phyloP scores from a whole-genome alignment of 2,888 invertebrate species.

The Pandemis heparana region DNA sequence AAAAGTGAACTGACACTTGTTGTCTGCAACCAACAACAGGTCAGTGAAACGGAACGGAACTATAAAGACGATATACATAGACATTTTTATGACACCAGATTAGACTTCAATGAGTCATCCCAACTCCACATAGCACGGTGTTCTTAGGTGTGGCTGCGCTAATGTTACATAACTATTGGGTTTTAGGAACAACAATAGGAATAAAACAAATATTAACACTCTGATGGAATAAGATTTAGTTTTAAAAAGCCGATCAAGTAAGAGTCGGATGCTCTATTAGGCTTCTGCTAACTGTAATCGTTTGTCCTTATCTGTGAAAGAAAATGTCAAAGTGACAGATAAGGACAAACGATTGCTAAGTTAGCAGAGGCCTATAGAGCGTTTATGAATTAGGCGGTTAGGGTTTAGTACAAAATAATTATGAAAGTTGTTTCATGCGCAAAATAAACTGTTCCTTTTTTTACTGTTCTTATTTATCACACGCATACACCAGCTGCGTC shows the following conservation, averaged over 20 bases:
- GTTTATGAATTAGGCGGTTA: no score
- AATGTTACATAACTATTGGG: conserved; percentile 39
- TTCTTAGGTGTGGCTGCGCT: conserved; percentile 62
- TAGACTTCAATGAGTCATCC: conserved; percentile 75
- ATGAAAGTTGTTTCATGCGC: no score
- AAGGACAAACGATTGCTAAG: no score
- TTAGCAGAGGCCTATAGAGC: no score
- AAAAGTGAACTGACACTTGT: conserved; percentile 12
- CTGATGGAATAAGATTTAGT: background rate
- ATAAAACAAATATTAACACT: background rate
- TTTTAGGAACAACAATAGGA: background rate
- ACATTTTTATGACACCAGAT: conserved; percentile 74
- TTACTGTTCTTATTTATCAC: no score
- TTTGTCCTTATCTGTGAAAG: no score
- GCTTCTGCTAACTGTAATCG: no score
- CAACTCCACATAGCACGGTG: conserved; percentile 58
- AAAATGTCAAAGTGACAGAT: no score
- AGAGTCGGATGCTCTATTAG: no score
- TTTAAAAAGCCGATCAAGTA: background rate
- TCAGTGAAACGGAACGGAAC: conserved; percentile 74
- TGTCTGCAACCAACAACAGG: conserved; percentile 56
- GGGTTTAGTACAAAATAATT: no score
- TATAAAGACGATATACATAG: conserved; percentile 67
- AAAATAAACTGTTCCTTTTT: no score
- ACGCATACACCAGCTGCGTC: no score